These are phyloP conservation scores for Bombus difficillimus DNA, from an alignment of 1,140 invertebrate species.

Conservation along the genomic window DNA sequence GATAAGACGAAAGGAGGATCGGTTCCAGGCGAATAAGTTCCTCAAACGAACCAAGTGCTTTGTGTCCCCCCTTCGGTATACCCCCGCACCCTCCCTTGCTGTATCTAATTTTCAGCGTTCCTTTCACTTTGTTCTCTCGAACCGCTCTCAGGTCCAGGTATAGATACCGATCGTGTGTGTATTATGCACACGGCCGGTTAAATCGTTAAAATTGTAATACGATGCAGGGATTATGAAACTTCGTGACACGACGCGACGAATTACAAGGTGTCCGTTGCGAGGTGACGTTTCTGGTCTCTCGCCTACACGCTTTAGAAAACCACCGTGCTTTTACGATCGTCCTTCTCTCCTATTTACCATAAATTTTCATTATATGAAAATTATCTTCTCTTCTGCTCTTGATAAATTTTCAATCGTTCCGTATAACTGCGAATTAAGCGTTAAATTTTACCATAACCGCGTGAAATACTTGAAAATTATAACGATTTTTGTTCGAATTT, in stretches of 20 bases:
- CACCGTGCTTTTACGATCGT: neutral
- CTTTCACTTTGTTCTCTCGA: slow-evolving; percentile 61
- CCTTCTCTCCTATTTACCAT: neutral
- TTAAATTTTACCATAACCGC: too few species aligned
- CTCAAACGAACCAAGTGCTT: slow-evolving; percentile 23
- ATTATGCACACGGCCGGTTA: slow-evolving; percentile 9
- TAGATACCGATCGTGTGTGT: slow-evolving; percentile 47
- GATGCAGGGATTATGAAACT: slow-evolving; percentile 54
- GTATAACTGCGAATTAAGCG: too few species aligned
- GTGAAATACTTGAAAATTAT: too few species aligned
- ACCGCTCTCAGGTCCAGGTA: neutral
- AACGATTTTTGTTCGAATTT: too few species aligned
- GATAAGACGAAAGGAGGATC: neutral
- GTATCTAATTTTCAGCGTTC: slow-evolving; percentile 52
- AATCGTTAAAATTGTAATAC: slow-evolving; percentile 57
- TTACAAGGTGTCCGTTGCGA: slow-evolving; percentile 50
- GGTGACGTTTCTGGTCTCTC: slow-evolving; percentile 58
- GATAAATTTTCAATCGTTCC: neutral
- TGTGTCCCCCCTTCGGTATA: neutral
- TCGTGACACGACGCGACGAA: slow-evolving; percentile 50
- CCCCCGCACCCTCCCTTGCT: too few species aligned
- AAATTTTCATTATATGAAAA: too few species aligned
- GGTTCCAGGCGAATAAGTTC: neutral
- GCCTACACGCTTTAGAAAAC: slow-evolving; percentile 40
- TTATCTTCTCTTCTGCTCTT: neutral